Percentiles rank a stretch among this genome's conserved stretches.
Conservation (phyloP, 2,888 invertebrate genomes). For the Herminia tarsipennalis region DNA sequence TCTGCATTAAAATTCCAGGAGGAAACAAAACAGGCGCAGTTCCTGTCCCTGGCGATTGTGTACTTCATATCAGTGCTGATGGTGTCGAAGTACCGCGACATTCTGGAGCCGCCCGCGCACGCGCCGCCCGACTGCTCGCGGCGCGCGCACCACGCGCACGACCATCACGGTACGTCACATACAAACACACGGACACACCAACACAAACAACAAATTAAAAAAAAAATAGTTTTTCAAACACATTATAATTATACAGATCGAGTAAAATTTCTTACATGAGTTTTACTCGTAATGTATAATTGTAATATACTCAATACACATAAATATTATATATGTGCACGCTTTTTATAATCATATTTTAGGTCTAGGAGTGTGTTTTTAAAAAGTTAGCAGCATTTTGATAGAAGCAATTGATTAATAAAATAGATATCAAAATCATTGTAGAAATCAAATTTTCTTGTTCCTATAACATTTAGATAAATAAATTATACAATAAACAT, state of each 20-base stretch:
- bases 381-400: background rate
- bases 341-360: conserved; percentile 25
- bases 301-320: conserved; percentile 1
- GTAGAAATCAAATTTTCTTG: background rate
- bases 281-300: background rate
- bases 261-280: too few species aligned
- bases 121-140: conserved; percentile 77
- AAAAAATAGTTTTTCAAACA: background rate
- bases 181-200: conserved; percentile 1
- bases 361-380: background rate
- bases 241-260: background rate
- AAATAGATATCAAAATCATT: background rate
- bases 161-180: conserved; percentile 71
- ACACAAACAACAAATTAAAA: background rate
- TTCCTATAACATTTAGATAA: background rate
- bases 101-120: conserved; percentile 95
- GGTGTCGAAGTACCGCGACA: conserved; percentile 99
- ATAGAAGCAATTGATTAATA: background rate
- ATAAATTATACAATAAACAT: background rate
- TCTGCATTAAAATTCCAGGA: conserved; percentile 89
- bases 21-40: conserved; percentile 99
- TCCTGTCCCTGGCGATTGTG: conserved; percentile 98
- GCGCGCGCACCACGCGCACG: conserved; percentile 72
- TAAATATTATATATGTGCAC: conserved; percentile 31
- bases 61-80: conserved; percentile 99